These are phyloP conservation scores for Mustela erminea DNA, from an alignment of 2,797 vertebrate genomes.

Conservation along the genomic window DNA sequence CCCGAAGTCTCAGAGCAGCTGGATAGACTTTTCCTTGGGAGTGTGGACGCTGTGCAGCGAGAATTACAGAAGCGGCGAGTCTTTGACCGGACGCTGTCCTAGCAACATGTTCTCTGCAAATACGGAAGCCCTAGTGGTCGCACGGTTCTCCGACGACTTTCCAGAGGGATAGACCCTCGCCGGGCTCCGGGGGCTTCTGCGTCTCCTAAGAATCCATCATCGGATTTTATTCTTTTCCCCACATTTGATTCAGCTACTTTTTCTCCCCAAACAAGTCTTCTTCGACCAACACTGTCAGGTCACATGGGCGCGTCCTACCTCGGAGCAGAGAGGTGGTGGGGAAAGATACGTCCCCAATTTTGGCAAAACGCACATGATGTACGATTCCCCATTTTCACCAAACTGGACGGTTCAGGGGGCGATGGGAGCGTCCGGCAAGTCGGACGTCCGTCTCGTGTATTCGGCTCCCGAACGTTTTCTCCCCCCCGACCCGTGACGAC, in stretches of 20 bases:
- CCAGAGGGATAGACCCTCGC: rapidly evolving
- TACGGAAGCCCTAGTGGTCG: rapidly evolving
- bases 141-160: neutral
- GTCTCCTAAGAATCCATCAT: no score
- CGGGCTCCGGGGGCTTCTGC: no score
- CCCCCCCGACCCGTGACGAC: rapidly evolving
- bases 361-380: rapidly evolving
- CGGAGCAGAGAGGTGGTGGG: rapidly evolving
- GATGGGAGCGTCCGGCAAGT: rapidly evolving
- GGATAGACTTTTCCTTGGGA: neutral
- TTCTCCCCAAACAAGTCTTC: rapidly evolving
- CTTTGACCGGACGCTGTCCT: rapidly evolving
- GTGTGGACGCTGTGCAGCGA: neutral
- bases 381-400: rapidly evolving
- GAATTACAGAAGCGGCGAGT: neutral
- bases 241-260: no score
- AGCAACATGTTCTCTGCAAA: no score
- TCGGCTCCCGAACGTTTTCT: no score
- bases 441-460: rapidly evolving
- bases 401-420: rapidly evolving
- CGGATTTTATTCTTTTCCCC: no score
- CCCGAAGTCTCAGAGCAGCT: rapidly evolving
- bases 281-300: rapidly evolving
- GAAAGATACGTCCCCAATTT: rapidly evolving
- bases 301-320: rapidly evolving